Evolutionary conservation across 2,797 vertebrate genomes (phyloP), one percentile per base, ranked within the genome.

Genomic region (Tangara arthus): DNA sequence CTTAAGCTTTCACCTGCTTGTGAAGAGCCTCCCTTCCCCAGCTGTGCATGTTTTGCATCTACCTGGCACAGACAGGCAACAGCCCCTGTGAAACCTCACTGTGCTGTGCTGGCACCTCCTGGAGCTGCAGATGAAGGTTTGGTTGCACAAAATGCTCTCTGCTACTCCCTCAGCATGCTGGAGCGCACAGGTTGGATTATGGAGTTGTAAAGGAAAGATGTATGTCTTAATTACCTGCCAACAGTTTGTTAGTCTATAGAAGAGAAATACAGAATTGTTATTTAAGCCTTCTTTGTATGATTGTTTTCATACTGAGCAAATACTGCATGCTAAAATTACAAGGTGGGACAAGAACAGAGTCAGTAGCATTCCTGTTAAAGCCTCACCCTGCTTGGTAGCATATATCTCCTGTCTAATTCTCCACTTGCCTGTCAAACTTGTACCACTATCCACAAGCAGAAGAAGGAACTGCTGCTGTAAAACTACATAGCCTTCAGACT

Each of bases 231-330:
- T 96, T 96, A 92, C 83, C 71, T 92, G 87, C 37, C 82, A 78
- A 94, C 78, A 91, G 71, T 76, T 96, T 96, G 85, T 92, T 97
- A 94, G 90, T 78, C 68, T 49, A 61, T 87, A 91, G 90, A 92
- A 92, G 12, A 91, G 90, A 96, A 94, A 94, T 39, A 79, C 23
- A 21, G 59, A 77, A 52, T 55, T 73, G 89, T 88, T 95, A 66
- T 73, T 95, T 94, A 91, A 87, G 47, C 53, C 64, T 88, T 76
- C 76, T 90, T 86, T 83, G 65, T 75, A 50, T 87, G 44, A 34
- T 60, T 76, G 55, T 70, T 95, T 91, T 89, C 50, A 41, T 49
- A 66, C 44, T 21, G 42, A 78, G 37, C 28, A 68, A 91, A 68
- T 22, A 2, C 41, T 50, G 47, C 15, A 3, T 30, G 9, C 63